Conservation (phyloP, 2,797 vertebrate genomes). For the Eulemur mongoz region DNA sequence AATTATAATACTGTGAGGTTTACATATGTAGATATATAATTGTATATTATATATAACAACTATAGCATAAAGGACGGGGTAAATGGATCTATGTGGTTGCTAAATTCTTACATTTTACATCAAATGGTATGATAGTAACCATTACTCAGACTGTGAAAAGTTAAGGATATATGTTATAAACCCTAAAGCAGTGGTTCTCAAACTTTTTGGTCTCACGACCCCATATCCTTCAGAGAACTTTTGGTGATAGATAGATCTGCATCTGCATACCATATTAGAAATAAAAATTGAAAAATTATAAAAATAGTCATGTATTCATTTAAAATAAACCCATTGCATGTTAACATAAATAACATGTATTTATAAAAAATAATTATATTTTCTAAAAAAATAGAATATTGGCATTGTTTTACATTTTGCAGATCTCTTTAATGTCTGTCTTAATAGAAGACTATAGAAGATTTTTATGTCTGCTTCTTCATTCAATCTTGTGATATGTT, state of each 20-base stretch:
- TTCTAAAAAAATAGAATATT: slow-evolving; percentile 11
- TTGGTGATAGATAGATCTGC: background rate
- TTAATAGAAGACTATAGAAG: slow-evolving; percentile 13
- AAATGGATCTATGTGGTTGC: background rate
- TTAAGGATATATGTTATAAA: slow-evolving; percentile 46
- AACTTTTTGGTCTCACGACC: slow-evolving; percentile 19
- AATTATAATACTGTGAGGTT: slow-evolving; percentile 35
- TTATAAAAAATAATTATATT: slow-evolving; percentile 17
- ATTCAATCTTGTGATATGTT: slow-evolving; percentile 56
- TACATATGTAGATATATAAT: background rate
- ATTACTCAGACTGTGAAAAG: background rate
- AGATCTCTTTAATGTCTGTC: slow-evolving; percentile 45
- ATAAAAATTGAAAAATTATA: slow-evolving; percentile 32
- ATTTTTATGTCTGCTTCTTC: slow-evolving; percentile 29
- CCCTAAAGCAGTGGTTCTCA: slow-evolving; percentile 34
- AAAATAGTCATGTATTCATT: slow-evolving; percentile 37
- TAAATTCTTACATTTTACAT: slow-evolving; percentile 44
- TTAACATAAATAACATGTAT: slow-evolving; percentile 13
- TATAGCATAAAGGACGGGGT: background rate
- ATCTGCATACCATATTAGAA: background rate
- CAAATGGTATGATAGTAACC: background rate
- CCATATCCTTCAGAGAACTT: background rate
- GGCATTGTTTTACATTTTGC: background rate
- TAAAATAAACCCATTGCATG: slow-evolving; percentile 23
- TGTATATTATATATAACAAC: background rate